Percentiles rank a stretch among this genome's conserved stretches.
Evolutionary conservation across 2,888 invertebrate genomes (phyloP).

Genomic region (Esperia sulphurella): DNA sequence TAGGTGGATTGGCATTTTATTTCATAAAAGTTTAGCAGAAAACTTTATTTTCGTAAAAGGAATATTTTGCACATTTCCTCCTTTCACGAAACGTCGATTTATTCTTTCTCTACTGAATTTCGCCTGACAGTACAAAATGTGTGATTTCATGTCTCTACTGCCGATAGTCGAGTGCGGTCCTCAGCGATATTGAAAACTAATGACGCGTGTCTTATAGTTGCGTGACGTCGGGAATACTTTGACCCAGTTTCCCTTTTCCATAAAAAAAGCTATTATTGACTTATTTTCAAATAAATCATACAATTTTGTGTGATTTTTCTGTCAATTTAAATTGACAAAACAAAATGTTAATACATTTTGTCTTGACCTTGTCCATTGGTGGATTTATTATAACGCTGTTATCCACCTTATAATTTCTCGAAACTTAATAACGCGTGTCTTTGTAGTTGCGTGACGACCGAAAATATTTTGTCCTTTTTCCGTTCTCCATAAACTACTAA

Average conservation of each 20-base stretch:
- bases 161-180: conserved; percentile 20
- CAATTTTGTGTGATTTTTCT: too few species aligned
- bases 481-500: background rate
- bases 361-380: too few species aligned
- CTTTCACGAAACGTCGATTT: conserved; percentile 29
- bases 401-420: conserved; percentile 19
- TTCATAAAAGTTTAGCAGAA: conserved; percentile 5
- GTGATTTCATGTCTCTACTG: conserved; percentile 29
- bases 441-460: conserved; percentile 23
- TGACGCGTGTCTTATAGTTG: conserved; percentile 26
- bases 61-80: conserved; percentile 41
- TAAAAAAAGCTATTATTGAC: too few species aligned
- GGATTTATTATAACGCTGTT: too few species aligned
- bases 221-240: conserved; percentile 3
- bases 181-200: conserved; percentile 41
- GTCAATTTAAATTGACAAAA: too few species aligned
- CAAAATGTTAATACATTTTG: too few species aligned
- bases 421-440: conserved; percentile 34
- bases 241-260: background rate
- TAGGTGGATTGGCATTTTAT: background rate
- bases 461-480: conserved; percentile 17
- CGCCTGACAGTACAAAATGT: conserved; percentile 48
- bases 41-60: conserved; percentile 11
- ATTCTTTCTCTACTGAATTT: conserved; percentile 47
- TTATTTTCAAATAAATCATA: too few species aligned